These are phyloP conservation scores for Meiosimyza decipiens DNA, from an alignment of 2,888 invertebrate species.

Conservation along the genomic window DNA sequence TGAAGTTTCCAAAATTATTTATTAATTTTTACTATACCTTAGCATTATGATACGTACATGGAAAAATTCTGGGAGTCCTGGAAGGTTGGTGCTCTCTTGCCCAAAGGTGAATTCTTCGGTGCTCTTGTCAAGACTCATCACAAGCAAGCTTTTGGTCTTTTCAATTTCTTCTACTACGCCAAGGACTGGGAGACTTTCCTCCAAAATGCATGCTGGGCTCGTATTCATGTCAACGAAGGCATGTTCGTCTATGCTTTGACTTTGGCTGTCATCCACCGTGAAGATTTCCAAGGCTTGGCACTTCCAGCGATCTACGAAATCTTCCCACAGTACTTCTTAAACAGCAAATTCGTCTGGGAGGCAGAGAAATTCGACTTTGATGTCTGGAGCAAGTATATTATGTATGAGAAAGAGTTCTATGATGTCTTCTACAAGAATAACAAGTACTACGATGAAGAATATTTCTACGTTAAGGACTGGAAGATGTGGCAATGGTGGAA, in stretches of 20 bases:
- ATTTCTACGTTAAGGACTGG: constrained; percentile 50
- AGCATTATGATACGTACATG: constrained; percentile 49
- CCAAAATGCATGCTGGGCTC: constrained; percentile 75
- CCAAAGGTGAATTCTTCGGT: constrained; percentile 70
- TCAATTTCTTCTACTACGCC: constrained; percentile 75
- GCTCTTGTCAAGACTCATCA: constrained; percentile 68
- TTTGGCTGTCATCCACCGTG: constrained; percentile 72
- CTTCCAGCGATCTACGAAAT: constrained; percentile 80
- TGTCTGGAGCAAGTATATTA: constrained; percentile 64
- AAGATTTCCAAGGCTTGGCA: constrained; percentile 73
- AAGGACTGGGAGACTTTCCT: constrained; percentile 78
- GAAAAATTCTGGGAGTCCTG: constrained; percentile 48
- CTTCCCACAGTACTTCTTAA: constrained; percentile 77
- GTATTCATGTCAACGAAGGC: constrained; percentile 75
- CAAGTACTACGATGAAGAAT: constrained; percentile 40
- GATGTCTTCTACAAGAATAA: constrained; percentile 48
- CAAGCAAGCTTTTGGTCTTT: constrained; percentile 70
- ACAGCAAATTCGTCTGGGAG: constrained; percentile 73
- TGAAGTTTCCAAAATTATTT: background rate
- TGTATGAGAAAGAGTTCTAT: constrained; percentile 50
- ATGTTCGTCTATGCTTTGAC: constrained; percentile 75
- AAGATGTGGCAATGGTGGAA: constrained; percentile 53
- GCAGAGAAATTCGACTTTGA: constrained; percentile 71
- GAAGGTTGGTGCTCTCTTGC: constrained; percentile 66
- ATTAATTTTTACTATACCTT: constrained; percentile 20